These are phyloP conservation scores for Ridgeia piscesae DNA, from an alignment of 1,140 invertebrate genomes.

Conservation along the genomic window DNA sequence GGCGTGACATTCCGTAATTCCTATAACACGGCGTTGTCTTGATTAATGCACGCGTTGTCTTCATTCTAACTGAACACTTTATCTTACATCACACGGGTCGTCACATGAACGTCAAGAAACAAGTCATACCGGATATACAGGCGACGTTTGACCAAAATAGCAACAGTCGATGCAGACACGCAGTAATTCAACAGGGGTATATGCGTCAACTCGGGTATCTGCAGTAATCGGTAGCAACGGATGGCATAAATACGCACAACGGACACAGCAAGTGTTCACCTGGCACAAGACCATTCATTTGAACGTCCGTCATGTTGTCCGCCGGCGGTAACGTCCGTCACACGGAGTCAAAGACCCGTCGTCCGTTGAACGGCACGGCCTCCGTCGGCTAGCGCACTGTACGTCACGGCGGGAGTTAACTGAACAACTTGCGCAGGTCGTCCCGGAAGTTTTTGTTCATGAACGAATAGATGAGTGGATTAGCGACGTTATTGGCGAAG, in stretches of 20 bases:
- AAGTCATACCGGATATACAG: too few species aligned
- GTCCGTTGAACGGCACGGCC: not conserved
- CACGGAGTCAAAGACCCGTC: not conserved
- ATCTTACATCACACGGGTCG: not conserved
- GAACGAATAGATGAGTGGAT: slow-evolving; percentile 55
- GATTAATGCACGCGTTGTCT: not conserved
- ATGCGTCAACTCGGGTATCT: not conserved
- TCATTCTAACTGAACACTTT: not conserved
- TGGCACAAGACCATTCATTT: not conserved
- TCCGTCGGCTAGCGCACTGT: not conserved
- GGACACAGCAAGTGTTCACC: not conserved
- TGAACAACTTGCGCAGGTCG: slow-evolving; percentile 37
- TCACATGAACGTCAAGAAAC: not conserved
- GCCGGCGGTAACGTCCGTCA: not conserved
- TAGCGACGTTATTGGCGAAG: slow-evolving; percentile 53
- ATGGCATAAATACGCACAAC: not conserved
- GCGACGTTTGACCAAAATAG: too few species aligned
- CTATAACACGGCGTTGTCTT: not conserved
- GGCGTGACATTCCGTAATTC: not conserved
- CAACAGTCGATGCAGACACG: not conserved
- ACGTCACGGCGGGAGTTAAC: not conserved
- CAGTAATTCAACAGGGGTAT: not conserved
- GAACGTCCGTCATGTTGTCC: not conserved
- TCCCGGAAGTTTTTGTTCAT: slow-evolving; percentile 54
- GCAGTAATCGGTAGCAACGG: not conserved